Evolutionary conservation across 2,888 invertebrate species (phyloP).

Genomic region (Pheosia gnoma): DNA sequence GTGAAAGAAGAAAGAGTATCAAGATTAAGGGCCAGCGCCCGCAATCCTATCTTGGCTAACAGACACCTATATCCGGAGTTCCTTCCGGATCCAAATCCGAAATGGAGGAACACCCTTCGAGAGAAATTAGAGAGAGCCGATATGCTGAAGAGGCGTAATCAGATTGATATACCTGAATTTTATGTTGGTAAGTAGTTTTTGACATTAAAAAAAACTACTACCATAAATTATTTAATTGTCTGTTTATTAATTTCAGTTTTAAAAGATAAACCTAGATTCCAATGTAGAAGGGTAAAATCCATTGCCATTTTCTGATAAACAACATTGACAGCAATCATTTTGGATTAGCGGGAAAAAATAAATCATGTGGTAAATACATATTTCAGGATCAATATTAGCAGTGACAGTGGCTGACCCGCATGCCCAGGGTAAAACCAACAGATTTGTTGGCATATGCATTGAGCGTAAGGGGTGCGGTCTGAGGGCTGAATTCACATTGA

Average conservation of each 20-base stretch:
- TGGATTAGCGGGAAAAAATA: no score
- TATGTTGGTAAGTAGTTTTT: slow-evolving; percentile 92
- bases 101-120: slow-evolving; percentile 90
- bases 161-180: slow-evolving; percentile 97
- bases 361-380: background rate
- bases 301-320: no score
- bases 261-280: no score
- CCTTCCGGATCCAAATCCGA: slow-evolving; percentile 92
- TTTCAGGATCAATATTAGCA: slow-evolving; percentile 92
- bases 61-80: slow-evolving; percentile 95
- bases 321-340: no score
- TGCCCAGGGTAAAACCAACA: slow-evolving; percentile 91
- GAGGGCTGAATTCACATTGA: slow-evolving; percentile 91
- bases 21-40: slow-evolving; percentile 41
- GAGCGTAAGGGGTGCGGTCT: slow-evolving; percentile 92
- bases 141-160: slow-evolving; percentile 92
- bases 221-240: background rate
- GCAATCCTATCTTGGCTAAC: slow-evolving; percentile 78
- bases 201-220: background rate
- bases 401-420: slow-evolving; percentile 94
- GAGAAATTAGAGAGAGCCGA: slow-evolving; percentile 96
- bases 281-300: no score
- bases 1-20: slow-evolving; percentile 35
- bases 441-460: slow-evolving; percentile 97
- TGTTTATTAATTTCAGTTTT: no score